Base-by-base conservation (phyloP, 1,140 invertebrate species). In the Glomeris maerens region DNA sequence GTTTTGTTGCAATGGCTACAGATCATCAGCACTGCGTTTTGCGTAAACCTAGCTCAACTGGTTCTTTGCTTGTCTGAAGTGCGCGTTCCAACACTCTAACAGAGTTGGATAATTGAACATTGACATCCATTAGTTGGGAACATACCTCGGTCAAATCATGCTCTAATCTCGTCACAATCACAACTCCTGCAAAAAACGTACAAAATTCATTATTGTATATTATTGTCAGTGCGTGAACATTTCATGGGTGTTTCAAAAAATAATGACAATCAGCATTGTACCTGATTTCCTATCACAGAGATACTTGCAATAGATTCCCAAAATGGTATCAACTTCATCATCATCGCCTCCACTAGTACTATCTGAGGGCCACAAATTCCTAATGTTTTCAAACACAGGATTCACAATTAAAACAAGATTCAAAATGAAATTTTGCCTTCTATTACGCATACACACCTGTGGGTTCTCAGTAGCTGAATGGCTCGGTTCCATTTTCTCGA, bases 271-370 rank as follows among this genome's bases (percentile, higher is more conserved):
- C n/a, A n/a, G n/a, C n/a, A 27, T 59, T 54, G 65, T 67, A 79
- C 80, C 78, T 55, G 75, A 68, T 65, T 75, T 74, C 55, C 81
- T 78, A 56, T 78, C 74, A 29, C 79, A 74, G 49, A 81, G 62
- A 56, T 80, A 74, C 57, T 72, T 75, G 59, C 81, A 83, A 62
- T 80, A 84, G 41, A 55, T 36, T 38, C 29, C 23, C 22, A 55
- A 17, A 45, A 55, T 49, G 21, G 49, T 20, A 4, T 47, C 47
- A 14, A 54, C 39, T 27, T 55, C 54, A 31, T 55, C 54, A 36
- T 55, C 54, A 39, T 55, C 54, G 4, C n/a, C 27, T 21, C 23
- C 22, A n/a, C 51, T 52, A 40, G 31, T 29, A 13, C 25, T 36
- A 40, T 53, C 54, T 20, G n/a, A n/a, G 7, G 51, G 29, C 50